These are phyloP conservation scores for Cristatella mucedo DNA, from an alignment of 2,888 invertebrate genomes.

Conservation along the genomic window DNA sequence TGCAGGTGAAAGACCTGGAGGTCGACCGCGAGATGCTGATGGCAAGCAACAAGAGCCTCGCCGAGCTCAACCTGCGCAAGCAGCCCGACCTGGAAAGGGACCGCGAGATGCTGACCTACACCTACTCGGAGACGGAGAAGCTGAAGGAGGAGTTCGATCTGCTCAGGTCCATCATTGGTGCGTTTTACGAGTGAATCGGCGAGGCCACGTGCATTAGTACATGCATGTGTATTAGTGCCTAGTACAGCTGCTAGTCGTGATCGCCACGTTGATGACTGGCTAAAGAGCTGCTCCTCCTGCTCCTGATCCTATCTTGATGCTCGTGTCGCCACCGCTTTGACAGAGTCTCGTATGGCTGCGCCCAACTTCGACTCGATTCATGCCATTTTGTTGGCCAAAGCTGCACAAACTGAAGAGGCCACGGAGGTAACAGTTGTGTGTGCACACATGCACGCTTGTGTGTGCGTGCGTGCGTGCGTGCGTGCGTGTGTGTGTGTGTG, in stretches of 20 bases:
- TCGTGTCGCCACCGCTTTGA: no score
- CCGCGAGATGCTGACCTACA: conserved; percentile 53
- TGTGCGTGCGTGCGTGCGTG: no score
- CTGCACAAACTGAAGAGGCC: conserved; percentile 80
- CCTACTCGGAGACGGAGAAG: conserved; percentile 38
- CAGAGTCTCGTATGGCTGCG: conserved; percentile 58
- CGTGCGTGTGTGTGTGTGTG: no score
- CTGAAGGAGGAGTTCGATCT: conserved; percentile 22
- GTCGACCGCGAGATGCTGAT: conserved; percentile 72
- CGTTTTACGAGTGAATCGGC: no score
- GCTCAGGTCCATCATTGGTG: neutral
- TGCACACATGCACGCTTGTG: no score
- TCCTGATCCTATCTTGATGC: no score
- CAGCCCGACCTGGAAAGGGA: conserved; percentile 65
- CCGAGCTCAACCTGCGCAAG: conserved; percentile 71
- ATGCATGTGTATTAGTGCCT: no score
- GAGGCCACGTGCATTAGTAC: no score
- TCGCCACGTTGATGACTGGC: no score
- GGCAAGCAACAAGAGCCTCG: conserved; percentile 70
- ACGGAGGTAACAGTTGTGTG: conserved; percentile 70
- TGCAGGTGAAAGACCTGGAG: conserved; percentile 54
- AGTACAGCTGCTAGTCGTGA: no score
- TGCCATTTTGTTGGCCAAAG: conserved; percentile 72
- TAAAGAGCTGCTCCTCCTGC: no score
- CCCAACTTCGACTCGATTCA: conserved; percentile 69